Base-by-base conservation (phyloP, 1,140 invertebrate genomes). In the Phocides pigmalion region DNA sequence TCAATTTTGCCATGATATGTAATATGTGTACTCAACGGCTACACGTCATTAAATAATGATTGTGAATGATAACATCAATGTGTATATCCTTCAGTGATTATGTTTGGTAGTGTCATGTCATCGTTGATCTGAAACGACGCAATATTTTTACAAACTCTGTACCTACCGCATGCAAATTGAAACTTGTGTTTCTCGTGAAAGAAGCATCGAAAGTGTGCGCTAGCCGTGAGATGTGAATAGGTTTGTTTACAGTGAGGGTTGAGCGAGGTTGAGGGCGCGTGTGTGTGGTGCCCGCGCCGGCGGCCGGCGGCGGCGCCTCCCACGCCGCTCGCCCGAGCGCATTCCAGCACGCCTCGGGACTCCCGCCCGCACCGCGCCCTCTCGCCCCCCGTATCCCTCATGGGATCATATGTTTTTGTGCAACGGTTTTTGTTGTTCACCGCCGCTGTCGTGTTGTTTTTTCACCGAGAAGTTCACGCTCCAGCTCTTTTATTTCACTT, bases 381-480 rank as follows among this genome's bases (percentile, higher is more conserved):
- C 49, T 19, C 49, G 15, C 63, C 68, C 72, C 77, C 80, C 79
- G 62, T 66, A 72, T 79, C 82, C 83, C 84, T 86, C 85, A 79
- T 83, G 82, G 81, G 87, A 91, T 91, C 89, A 91, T 91, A 91
- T 91, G 89, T 91, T 91, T 91, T 91, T 91, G 82, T 89, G 84
- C 87, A 91, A 89, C 89, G 89, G 87, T 89, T 89, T 89, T 89
- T 89, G 89, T 89, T 89, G 85, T 88, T 87, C 81, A 76, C 89
- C 86, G 87, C 85, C 81, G 82, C 74, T 76, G 72, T 81, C 73
- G 74, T 78, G 62, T 88, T 82, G 70, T 85, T 89, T 86, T 82
- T 87, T 88, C 68, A 75, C 75, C 63, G 75, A 72, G 65, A 78
- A 87, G 79, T 89, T 89, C 85, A 90, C 86, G 85, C 84, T 88